Conservation (phyloP, 1,140 invertebrate genomes). For the Nasonia vitripennis region DNA sequence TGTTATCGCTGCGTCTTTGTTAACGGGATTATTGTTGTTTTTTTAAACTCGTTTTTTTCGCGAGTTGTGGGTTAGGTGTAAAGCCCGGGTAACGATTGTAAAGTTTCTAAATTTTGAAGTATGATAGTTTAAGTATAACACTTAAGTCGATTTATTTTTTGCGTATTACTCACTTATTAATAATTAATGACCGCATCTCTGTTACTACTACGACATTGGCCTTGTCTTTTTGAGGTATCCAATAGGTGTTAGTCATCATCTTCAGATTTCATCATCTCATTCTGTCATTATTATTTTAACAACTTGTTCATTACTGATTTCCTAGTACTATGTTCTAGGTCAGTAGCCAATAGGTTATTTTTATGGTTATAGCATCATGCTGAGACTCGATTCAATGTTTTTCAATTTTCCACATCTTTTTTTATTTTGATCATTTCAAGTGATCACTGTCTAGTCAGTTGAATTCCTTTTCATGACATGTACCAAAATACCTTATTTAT, state of each 20-base stretch:
- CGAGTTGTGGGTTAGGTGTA: no score
- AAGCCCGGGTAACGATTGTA: neutral
- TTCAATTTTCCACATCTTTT: no score
- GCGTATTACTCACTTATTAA: neutral
- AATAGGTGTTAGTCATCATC: constrained; percentile 19
- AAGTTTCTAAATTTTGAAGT: neutral
- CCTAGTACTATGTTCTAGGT: neutral
- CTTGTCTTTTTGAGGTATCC: neutral
- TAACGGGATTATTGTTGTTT: neutral
- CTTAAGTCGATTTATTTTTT: neutral
- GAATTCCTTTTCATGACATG: no score
- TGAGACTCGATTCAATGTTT: no score
- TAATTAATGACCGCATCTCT: neutral
- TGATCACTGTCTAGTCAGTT: no score
- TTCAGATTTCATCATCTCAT: constrained; percentile 25
- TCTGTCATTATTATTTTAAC: constrained; percentile 29
- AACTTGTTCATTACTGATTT: constrained; percentile 6
- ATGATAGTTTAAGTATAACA: no score
- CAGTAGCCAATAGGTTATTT: neutral
- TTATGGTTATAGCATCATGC: neutral
- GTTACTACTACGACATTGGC: neutral
- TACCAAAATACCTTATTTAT: constrained; percentile 3
- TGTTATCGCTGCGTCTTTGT: neutral
- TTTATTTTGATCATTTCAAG: no score
- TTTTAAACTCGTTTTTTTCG: neutral